Conservation (phyloP, 2,888 invertebrate genomes). For the Zaprionus bogoriensis region DNA sequence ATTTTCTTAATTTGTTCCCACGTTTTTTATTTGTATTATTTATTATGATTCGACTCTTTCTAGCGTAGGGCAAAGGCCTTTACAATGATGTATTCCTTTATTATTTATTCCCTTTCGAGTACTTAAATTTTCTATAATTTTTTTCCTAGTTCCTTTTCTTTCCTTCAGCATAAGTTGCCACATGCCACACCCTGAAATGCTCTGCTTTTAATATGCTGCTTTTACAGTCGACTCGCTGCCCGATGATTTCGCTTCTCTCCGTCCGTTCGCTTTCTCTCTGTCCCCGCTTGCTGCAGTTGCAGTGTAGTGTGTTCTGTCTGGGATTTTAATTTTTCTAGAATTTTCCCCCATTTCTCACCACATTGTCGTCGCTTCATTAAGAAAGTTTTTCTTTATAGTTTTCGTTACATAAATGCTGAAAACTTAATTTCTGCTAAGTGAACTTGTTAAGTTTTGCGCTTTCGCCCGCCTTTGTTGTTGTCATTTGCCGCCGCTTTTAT, state of each 20-base stretch:
- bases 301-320: neutral
- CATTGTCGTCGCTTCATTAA: constrained; percentile 75
- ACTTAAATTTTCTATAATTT: no score
- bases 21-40: no score
- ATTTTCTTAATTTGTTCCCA: no score
- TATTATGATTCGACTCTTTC: no score
- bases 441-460: constrained; percentile 73
- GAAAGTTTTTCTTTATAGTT: constrained; percentile 74
- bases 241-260: neutral
- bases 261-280: neutral
- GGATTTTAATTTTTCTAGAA: constrained; percentile 27
- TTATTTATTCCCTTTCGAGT: no score
- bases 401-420: constrained; percentile 75
- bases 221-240: no score
- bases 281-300: neutral
- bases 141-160: neutral
- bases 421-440: constrained; percentile 77
- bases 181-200: neutral
- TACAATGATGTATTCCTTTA: no score
- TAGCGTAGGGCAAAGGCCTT: no score
- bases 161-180: neutral
- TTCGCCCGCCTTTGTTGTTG: constrained; percentile 26
- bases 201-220: constrained; percentile 6
- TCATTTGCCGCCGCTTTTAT: constrained; percentile 53
- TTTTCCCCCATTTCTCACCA: constrained; percentile 58